Evolutionary conservation across 2,888 invertebrate species (phyloP).

Genomic region (Thera obeliscata): DNA sequence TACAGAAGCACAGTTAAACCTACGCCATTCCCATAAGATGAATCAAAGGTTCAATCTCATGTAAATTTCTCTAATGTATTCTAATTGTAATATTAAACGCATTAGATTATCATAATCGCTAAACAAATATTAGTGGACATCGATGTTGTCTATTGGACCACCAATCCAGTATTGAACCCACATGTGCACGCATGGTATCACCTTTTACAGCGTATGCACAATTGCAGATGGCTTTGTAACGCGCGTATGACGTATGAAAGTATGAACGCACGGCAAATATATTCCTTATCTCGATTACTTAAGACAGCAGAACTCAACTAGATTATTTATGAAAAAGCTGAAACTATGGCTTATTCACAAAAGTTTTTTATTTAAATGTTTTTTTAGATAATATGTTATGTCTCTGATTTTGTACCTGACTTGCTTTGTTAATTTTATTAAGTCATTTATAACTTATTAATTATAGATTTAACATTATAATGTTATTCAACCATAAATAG

Average conservation of each 20-base stretch:
- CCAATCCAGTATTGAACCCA: conserved; percentile 4
- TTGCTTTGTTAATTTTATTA: no score
- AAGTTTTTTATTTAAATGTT: no score
- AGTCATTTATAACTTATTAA: no score
- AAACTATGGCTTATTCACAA: no score
- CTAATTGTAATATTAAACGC: conserved; percentile 28
- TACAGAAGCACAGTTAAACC: not conserved
- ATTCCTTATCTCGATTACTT: no score
- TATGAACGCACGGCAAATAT: no score
- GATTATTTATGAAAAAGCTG: no score
- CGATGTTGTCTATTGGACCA: conserved; percentile 18
- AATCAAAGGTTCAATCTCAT: conserved; percentile 19
- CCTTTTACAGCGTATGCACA: not conserved
- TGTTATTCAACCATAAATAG: no score
- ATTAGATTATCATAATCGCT: conserved; percentile 31
- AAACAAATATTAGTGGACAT: conserved; percentile 24
- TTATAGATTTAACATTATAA: no score
- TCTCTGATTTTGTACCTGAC: no score
- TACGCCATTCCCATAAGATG: conserved; percentile 25
- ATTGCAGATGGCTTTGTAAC: not conserved
- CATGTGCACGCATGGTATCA: not conserved
- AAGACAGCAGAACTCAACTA: no score
- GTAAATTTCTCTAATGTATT: conserved; percentile 16
- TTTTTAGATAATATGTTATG: no score
- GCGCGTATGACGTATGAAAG: not conserved